These are phyloP conservation scores for Serinus canaria DNA, from an alignment of 2,113 vertebrate species.

Conservation along the genomic window DNA sequence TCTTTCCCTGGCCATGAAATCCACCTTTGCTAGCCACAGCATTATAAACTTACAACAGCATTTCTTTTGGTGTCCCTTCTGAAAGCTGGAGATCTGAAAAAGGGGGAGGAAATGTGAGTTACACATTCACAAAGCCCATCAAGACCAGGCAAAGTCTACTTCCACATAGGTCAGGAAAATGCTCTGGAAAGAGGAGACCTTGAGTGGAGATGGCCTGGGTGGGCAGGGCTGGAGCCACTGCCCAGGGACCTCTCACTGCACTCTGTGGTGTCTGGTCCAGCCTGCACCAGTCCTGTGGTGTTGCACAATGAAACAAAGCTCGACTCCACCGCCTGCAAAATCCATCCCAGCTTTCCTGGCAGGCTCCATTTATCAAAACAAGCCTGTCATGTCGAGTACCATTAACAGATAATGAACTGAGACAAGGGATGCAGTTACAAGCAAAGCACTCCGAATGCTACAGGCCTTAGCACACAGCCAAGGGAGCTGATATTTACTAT, in stretches of 20 bases:
- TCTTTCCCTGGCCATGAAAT: background rate
- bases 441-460: conserved; percentile 85
- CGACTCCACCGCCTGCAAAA: conserved; percentile 36
- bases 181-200: rapidly evolving
- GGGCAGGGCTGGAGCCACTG: rapidly evolving
- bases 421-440: conserved; percentile 91
- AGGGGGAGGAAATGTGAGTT: rapidly evolving
- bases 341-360: conserved; percentile 89
- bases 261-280: rapidly evolving
- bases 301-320: background rate
- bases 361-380: conserved; percentile 91
- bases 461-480: conserved; percentile 87
- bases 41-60: background rate
- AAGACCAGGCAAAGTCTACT: background rate
- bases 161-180: background rate
- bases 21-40: background rate
- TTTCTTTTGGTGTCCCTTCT: background rate
- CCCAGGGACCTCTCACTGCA: background rate
- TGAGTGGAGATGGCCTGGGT: background rate
- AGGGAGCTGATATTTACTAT: conserved; percentile 83
- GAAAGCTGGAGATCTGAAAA: background rate
- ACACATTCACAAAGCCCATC: background rate
- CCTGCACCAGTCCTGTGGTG: background rate
- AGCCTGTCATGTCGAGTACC: conserved; percentile 92
- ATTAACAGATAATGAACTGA: conserved; percentile 97